Evolutionary conservation across 2,113 vertebrate genomes (phyloP), one percentile per base, ranked within the genome.

Genomic region (Pseudorectes ferrugineus): DNA sequence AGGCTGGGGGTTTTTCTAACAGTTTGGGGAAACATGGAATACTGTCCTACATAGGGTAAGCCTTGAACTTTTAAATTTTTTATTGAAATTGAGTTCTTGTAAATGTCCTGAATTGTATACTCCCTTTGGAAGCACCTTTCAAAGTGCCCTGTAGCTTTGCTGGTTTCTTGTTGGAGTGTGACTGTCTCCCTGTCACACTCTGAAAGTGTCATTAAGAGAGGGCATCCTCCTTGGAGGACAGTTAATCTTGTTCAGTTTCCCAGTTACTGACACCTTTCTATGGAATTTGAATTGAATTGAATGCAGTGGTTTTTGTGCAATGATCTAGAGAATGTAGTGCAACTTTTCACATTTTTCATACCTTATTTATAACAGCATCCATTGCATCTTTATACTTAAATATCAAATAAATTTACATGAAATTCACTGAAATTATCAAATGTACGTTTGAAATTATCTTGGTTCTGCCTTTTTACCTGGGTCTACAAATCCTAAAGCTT

Each of bases 1-100:
- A 76, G 16, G 13, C 19, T 88, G 26, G 1, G 3, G 0, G 0
- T 3, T 54, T 88, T 77, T 57, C 9, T 4, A 24, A 42, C 12
- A 29, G 5, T 55, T 75, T 88, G 7, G 18, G 25, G 57, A 42
- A 82, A 67, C 10, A 12, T 25, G 22, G 24, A 72, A 66, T 65
- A 35, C 28, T 70, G 28, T 14, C 12, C 54, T 80, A 12, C 10
- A 9, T 23, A 68, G 20, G 15, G 45, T 70, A 77, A 66, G 23
- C 55, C 9, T 68, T 48, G 12, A 70, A 70, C 25, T 88, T 92
- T 19, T 19, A 67, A 76, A 35, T 35, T 16, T 24, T 76, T 54
- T 24, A 29, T 11, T 76, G 72, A 38, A 73, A 55, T 42, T 28
- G 33, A 63, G 31, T 76, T 89, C 19, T 40, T 82, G 23, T 55